Evolutionary conservation across 2,113 vertebrate genomes (phyloP).

Genomic region (Larimichthys crocea): DNA sequence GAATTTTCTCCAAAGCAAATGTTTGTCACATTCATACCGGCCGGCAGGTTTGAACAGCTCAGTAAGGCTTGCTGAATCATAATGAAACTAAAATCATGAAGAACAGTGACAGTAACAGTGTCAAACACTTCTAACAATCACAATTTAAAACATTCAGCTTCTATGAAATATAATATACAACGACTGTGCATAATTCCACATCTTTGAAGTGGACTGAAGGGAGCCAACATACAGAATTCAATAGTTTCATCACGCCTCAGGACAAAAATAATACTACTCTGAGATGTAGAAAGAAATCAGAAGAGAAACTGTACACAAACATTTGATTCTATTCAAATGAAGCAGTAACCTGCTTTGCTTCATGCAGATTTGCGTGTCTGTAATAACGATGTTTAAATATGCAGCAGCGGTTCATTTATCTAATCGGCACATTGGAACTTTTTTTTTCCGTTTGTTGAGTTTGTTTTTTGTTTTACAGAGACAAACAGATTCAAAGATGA

Average conservation of each 20-base stretch:
- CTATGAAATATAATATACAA: background rate
- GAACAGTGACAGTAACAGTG: background rate
- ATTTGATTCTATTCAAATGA: background rate
- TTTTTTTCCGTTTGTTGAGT: background rate
- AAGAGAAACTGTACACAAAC: background rate
- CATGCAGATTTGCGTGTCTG: background rate
- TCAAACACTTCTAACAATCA: too few species aligned
- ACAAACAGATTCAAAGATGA: background rate
- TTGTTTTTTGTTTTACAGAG: background rate
- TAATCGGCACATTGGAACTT: background rate
- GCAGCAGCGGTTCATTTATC: background rate
- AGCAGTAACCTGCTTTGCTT: background rate
- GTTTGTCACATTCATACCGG: background rate
- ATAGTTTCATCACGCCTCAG: background rate
- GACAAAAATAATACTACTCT: background rate
- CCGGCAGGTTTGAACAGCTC: background rate
- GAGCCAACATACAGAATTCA: slow-evolving; percentile 9
- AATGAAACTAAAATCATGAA: background rate
- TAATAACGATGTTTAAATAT: slow-evolving; percentile 4
- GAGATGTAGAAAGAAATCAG: background rate
- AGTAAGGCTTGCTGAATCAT: background rate
- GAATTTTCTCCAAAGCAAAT: background rate
- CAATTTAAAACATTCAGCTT: too few species aligned
- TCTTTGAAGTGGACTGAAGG: background rate
- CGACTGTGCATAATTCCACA: background rate